A percentile compares a stretch with the other conserved stretches of the same genome.
phyloP scores from a whole-genome alignment of 2,113 vertebrate species.

The Nothobranchius kuhntae region DNA sequence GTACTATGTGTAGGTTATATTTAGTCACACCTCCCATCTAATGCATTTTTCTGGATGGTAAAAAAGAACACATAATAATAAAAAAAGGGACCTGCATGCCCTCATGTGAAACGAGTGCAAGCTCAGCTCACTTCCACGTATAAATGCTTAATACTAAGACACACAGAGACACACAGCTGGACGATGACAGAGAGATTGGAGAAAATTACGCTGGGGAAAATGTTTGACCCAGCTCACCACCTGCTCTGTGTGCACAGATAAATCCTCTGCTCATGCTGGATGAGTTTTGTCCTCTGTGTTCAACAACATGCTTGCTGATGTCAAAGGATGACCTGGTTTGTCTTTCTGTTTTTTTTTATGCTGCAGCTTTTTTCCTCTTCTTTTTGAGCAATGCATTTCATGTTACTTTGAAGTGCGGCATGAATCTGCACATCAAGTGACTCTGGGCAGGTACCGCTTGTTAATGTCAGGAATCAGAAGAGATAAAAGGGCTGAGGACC shows the following conservation, averaged over 20 bases:
- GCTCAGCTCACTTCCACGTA: not conserved
- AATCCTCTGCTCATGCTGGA: constrained; percentile 56
- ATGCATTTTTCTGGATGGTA: constrained; percentile 3
- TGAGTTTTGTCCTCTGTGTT: constrained; percentile 64
- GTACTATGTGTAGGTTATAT: constrained; percentile 18
- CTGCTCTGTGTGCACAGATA: constrained; percentile 66
- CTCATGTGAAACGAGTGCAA: constrained; percentile 11
- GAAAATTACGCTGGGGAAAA: constrained; percentile 69
- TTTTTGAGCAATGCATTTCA: constrained; percentile 41
- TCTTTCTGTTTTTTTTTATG: constrained; percentile 8
- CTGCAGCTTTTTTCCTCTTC: constrained; percentile 7
- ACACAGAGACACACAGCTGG: constrained; percentile 14
- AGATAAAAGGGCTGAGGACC: constrained; percentile 60
- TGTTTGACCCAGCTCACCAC: constrained; percentile 70
- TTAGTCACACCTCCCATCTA: constrained; percentile 13
- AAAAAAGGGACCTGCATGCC: not conserved
- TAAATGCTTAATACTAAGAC: constrained; percentile 1
- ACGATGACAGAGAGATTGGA: constrained; percentile 48
- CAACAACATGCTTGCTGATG: constrained; percentile 65
- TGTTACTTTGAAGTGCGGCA: constrained; percentile 61
- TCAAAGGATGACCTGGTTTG: constrained; percentile 69
- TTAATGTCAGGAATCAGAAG: constrained; percentile 61
- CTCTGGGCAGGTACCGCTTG: constrained; percentile 61
- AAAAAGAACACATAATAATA: constrained; percentile 11
- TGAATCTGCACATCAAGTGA: constrained; percentile 40